These are phyloP conservation scores for Trissonchulus latispiculum DNA, from an alignment of 2,888 invertebrate genomes.

Conservation along the genomic window DNA sequence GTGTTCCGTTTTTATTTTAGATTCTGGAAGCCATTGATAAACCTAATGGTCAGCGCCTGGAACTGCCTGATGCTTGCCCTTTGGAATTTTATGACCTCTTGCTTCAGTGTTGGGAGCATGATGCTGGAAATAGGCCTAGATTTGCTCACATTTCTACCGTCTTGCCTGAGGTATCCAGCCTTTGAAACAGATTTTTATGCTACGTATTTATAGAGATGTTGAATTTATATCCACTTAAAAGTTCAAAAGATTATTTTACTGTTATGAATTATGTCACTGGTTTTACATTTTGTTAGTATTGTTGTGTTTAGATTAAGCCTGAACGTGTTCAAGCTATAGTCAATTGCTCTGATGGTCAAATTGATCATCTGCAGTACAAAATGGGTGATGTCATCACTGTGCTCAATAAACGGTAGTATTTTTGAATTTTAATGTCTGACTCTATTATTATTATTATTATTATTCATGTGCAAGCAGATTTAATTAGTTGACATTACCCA, in stretches of 20 bases:
- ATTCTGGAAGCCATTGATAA: slow-evolving; percentile 90
- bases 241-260: no score
- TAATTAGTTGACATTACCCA: no score
- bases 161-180: slow-evolving; percentile 63
- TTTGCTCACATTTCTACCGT: slow-evolving; percentile 71
- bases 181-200: no score
- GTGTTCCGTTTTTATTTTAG: slow-evolving; percentile 39
- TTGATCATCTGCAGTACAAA: slow-evolving; percentile 68
- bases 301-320: slow-evolving; percentile 59
- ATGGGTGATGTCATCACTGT: slow-evolving; percentile 84
- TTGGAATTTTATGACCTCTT: slow-evolving; percentile 80
- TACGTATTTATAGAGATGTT: no score
- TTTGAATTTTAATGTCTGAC: no score
- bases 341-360: slow-evolving; percentile 52
- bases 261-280: no score
- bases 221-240: no score
- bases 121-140: slow-evolving; percentile 72
- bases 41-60: slow-evolving; percentile 66
- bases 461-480: no score
- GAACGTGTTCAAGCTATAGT: slow-evolving; percentile 78
- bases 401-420: slow-evolving; percentile 66
- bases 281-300: no score
- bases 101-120: slow-evolving; percentile 93
- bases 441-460: no score
- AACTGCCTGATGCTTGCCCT: slow-evolving; percentile 87